A percentile compares a stretch with the other conserved stretches of the same genome.
Evolutionary conservation across 2,888 invertebrate species (phyloP).

Genomic region (Sphaerophoria rueppellii): DNA sequence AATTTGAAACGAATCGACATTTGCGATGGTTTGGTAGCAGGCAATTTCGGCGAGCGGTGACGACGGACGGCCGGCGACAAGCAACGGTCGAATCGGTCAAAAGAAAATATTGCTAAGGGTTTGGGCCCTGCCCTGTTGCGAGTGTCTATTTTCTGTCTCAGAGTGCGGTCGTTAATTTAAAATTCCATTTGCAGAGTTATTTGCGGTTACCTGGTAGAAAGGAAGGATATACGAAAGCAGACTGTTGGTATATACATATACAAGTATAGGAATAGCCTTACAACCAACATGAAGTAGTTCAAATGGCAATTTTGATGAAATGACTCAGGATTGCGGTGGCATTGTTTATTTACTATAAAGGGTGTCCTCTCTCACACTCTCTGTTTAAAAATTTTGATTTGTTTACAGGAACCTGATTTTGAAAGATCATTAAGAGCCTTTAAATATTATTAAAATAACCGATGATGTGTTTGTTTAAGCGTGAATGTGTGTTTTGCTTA

Average conservation of each 20-base stretch:
- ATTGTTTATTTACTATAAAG: slow-evolving; percentile 64
- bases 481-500: slow-evolving; percentile 2
- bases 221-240: not conserved
- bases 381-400: slow-evolving; percentile 30
- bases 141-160: slow-evolving; percentile 47
- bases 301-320: slow-evolving; percentile 64
- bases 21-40: slow-evolving; percentile 4
- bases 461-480: slow-evolving; percentile 10
- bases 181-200: slow-evolving; percentile 73
- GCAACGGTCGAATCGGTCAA: not conserved
- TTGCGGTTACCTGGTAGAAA: slow-evolving; percentile 65
- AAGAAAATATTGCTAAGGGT: not conserved
- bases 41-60: no score
- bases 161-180: slow-evolving; percentile 70
- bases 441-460: slow-evolving; percentile 26
- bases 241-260: not conserved
- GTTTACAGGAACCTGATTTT: slow-evolving; percentile 39
- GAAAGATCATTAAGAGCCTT: slow-evolving; percentile 27
- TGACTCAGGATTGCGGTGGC: slow-evolving; percentile 61
- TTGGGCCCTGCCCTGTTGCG: not conserved
- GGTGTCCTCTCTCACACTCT: slow-evolving; percentile 21
- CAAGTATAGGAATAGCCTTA: no score
- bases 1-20: slow-evolving; percentile 39
- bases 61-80: not conserved
- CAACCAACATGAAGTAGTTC: slow-evolving; percentile 15